Base-by-base conservation (phyloP, 2,797 vertebrate genomes). In the Bucorvus abyssinicus region DNA sequence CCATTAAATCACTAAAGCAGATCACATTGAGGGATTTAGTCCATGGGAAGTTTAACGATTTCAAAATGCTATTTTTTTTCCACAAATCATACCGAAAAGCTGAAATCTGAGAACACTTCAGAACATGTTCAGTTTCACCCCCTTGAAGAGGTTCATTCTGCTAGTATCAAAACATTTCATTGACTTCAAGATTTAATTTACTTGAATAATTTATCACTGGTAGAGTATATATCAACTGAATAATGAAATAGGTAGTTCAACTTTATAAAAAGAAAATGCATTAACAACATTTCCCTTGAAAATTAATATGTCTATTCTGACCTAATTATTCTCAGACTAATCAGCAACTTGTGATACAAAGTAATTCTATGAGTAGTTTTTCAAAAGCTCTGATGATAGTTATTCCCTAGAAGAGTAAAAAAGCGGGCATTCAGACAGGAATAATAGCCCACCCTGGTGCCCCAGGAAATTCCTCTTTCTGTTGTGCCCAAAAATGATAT, bases 401-500 rank as follows among this genome's bases (percentile, higher is more conserved):
- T 87, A 56, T 64, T 30, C 23, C 22, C 36, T 52, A 59, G n/a
- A 57, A 93, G 42, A 68, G 24, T 78, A 67, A 68, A 85, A 73
- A 68, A 40, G 5, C 10, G 81, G 59, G 12, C 65, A 67, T 75
- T 88, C 32, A 88, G 63, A 44, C 65, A 93, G 44, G 50, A 79
- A 82, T 79, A 91, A 61, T 52, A 90, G 52, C 36, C 84, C 59
- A 78, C 29, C 19, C 65, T 78, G 10, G 26, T 64, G 53, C 30
- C n/a, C 49, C 22, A 71, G 73, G 69, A 95, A 92, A 91, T 74
- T 67, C 47, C 26, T 77, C 45, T 61, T 92, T 92, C 60, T 91
- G 42, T 78, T 57, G 20, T 76, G 34, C 44, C 52, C 60, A 19
- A 36, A 86, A 93, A 38, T 21, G 7, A 42, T 84, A 82, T 14